Conservation (phyloP, 2,888 invertebrate genomes). For the Operophtera brumata region DNA sequence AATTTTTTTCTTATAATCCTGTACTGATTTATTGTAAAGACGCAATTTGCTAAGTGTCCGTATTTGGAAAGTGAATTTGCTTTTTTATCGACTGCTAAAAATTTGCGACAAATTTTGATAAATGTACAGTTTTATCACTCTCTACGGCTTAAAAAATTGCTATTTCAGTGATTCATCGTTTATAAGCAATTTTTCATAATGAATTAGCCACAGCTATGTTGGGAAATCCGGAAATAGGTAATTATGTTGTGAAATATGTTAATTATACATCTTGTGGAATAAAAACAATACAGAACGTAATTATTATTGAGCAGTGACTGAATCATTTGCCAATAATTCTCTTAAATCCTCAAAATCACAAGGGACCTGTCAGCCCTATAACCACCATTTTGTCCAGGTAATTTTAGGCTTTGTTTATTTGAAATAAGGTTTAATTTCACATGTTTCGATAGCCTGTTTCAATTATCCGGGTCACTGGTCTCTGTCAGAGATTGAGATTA, state of each 20-base stretch:
- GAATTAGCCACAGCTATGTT: too few species aligned
- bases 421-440: constrained; percentile 11
- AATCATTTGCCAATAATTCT: constrained; percentile 59
- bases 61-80: constrained; percentile 8
- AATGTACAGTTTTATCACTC: constrained; percentile 1
- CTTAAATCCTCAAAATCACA: constrained; percentile 63
- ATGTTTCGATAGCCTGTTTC: constrained; percentile 52
- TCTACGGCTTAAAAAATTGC: too few species aligned
- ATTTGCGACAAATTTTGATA: constrained; percentile 15
- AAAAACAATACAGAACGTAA: constrained; percentile 9
- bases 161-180: too few species aligned
- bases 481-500: constrained; percentile 46
- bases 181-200: too few species aligned
- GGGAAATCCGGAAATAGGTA: too few species aligned
- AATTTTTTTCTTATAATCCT: constrained; percentile 46
- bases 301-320: constrained; percentile 22
- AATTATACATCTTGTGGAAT: background rate
- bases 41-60: constrained; percentile 48
- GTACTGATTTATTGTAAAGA: constrained; percentile 65
- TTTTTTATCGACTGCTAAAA: constrained; percentile 12
- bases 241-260: too few species aligned
- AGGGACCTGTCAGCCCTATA: constrained; percentile 46
- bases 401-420: background rate
- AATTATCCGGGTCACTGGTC: constrained; percentile 73
- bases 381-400: background rate